Percentiles rank a stretch among this genome's conserved stretches.
Evolutionary conservation across 2,888 invertebrate species (phyloP).

Genomic region (Scrobipalpa atriplicella): DNA sequence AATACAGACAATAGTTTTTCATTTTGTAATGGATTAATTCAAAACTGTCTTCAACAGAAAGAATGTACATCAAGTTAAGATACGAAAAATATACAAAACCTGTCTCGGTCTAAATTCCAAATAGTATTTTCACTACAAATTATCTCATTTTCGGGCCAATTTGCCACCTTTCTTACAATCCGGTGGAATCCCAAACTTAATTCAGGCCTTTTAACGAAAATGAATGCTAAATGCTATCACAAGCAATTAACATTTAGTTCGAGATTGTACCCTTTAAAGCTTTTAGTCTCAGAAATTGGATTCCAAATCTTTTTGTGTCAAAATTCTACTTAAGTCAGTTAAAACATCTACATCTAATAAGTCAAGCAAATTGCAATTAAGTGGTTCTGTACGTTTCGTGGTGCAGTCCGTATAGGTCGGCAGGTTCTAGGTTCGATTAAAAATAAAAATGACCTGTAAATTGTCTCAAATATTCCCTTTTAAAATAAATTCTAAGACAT

Average conservation of each 20-base stretch:
- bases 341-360: conserved; percentile 46
- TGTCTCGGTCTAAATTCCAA: no score
- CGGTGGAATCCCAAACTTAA: not conserved
- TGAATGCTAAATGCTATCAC: conserved; percentile 6
- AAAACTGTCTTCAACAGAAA: no score
- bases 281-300: conserved; percentile 17
- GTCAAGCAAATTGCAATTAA: conserved; percentile 63
- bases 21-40: no score
- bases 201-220: not conserved
- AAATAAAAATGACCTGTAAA: no score
- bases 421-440: not conserved
- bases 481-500: no score
- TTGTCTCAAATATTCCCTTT: no score
- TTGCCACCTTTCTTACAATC: not conserved
- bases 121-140: no score
- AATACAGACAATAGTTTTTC: no score
- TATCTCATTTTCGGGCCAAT: not conserved
- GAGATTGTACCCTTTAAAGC: not conserved
- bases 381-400: conserved; percentile 39
- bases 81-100: no score
- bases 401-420: not conserved
- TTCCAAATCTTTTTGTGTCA: conserved; percentile 22
- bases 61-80: no score
- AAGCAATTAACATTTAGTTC: conserved; percentile 22
- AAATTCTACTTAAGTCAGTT: conserved; percentile 1